Evolutionary conservation across 2,888 invertebrate genomes (phyloP).

Genomic region (Scaptodrosophila latifasciaeformis): DNA sequence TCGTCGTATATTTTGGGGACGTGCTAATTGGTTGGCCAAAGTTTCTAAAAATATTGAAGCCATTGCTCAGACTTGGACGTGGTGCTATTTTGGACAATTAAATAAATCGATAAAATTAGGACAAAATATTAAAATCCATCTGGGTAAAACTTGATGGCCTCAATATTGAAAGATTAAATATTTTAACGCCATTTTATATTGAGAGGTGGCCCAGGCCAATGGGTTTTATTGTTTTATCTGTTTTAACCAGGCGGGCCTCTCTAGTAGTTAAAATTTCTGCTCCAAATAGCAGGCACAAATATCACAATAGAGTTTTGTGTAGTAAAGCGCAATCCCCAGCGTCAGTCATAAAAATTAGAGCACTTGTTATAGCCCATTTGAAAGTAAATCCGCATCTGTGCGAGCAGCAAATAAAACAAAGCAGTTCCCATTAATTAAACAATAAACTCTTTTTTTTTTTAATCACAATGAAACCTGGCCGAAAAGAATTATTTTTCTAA

Average conservation of each 20-base stretch:
- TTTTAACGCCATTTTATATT: too few species aligned
- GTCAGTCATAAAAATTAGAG: slow-evolving; percentile 27
- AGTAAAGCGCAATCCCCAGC: slow-evolving; percentile 61
- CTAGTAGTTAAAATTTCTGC: slow-evolving; percentile 57
- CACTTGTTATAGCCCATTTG: slow-evolving; percentile 16
- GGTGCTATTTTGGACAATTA: slow-evolving; percentile 43
- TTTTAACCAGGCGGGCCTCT: too few species aligned
- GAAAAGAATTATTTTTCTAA: neutral
- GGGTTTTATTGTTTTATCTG: too few species aligned
- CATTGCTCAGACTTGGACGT: slow-evolving; percentile 56
- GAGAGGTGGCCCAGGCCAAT: too few species aligned
- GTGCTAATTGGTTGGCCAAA: slow-evolving; percentile 54
- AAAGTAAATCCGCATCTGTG: slow-evolving; percentile 20
- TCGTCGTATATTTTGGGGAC: slow-evolving; percentile 29
- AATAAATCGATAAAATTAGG: too few species aligned
- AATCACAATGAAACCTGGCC: neutral
- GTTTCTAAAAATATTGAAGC: slow-evolving; percentile 67
- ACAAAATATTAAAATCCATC: too few species aligned
- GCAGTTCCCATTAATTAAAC: neutral
- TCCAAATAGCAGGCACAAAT: slow-evolving; percentile 57
- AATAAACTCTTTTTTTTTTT: neutral
- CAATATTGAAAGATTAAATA: too few species aligned
- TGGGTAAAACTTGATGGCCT: too few species aligned
- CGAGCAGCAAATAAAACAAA: slow-evolving; percentile 9
- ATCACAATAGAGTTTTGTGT: slow-evolving; percentile 46